Conservation (phyloP, 1,140 invertebrate species). For the Orussus abietinus region DNA sequence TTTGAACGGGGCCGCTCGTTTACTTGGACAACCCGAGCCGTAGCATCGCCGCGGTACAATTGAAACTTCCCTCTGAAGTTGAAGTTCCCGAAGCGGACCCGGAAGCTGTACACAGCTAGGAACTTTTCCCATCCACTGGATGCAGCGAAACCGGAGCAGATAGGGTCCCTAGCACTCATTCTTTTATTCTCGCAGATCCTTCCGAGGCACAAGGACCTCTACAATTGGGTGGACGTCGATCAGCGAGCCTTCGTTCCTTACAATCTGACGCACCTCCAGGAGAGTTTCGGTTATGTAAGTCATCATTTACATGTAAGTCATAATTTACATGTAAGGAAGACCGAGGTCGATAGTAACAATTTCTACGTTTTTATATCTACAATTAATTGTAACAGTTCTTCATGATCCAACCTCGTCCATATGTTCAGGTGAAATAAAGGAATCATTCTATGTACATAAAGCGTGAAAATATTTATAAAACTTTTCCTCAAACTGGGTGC, state of each 20-base stretch:
- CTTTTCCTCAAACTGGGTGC: too few relatives aligned
- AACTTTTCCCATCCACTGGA: background rate
- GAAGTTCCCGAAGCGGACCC: background rate
- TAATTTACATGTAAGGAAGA: too few relatives aligned
- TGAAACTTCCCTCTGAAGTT: too few relatives aligned
- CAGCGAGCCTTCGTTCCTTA: slow-evolving; percentile 43
- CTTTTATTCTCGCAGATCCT: slow-evolving; percentile 31
- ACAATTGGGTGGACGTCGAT: slow-evolving; percentile 43
- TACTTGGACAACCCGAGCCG: background rate
- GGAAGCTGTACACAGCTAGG: background rate
- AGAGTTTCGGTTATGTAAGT: slow-evolving; percentile 47
- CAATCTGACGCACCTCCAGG: slow-evolving; percentile 43
- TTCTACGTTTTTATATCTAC: too few relatives aligned
- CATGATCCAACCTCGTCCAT: too few relatives aligned
- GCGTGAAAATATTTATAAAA: too few relatives aligned
- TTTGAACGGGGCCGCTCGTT: too few relatives aligned
- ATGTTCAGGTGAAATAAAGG: too few relatives aligned
- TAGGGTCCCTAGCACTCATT: background rate
- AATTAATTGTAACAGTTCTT: too few relatives aligned
- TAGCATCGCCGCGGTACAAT: too few relatives aligned
- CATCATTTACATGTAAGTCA: slow-evolving; percentile 14
- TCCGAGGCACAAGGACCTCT: slow-evolving; percentile 47
- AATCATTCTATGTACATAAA: too few relatives aligned
- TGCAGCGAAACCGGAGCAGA: background rate
- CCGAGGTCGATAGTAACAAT: too few relatives aligned